phyloP scores from a whole-genome alignment of 2,888 invertebrate species.

The Megaustenia siamemsis region DNA sequence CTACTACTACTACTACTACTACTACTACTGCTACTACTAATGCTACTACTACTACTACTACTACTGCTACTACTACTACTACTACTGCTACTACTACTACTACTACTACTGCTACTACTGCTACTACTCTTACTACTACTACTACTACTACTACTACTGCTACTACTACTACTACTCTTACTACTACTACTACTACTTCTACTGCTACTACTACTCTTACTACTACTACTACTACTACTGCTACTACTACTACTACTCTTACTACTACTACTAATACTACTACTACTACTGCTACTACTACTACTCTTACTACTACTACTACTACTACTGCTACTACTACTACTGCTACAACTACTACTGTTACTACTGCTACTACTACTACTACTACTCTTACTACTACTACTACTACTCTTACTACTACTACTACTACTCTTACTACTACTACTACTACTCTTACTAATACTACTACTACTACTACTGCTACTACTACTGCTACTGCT shows the following conservation, averaged over 20 bases:
- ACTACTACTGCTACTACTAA: constrained; percentile 21
- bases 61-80: constrained; percentile 39
- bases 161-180: constrained; percentile 37
- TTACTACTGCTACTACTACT: background rate
- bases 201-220: constrained; percentile 36
- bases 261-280: background rate
- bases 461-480: constrained; percentile 42
- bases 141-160: constrained; percentile 27
- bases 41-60: constrained; percentile 40
- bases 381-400: constrained; percentile 5
- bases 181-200: constrained; percentile 38
- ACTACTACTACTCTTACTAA: constrained; percentile 38
- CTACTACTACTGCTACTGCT: constrained; percentile 30
- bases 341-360: background rate
- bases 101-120: background rate
- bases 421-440: constrained; percentile 18
- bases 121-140: constrained; percentile 31
- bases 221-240: background rate
- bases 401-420: constrained; percentile 3
- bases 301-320: background rate
- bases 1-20: constrained; percentile 39
- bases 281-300: background rate
- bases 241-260: background rate
- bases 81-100: background rate
- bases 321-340: background rate